Percentiles rank a stretch among this genome's conserved stretches.
These are phyloP conservation scores for Pseudopipra pipra DNA, from an alignment of 2,113 vertebrate genomes.

Conservation along the genomic window DNA sequence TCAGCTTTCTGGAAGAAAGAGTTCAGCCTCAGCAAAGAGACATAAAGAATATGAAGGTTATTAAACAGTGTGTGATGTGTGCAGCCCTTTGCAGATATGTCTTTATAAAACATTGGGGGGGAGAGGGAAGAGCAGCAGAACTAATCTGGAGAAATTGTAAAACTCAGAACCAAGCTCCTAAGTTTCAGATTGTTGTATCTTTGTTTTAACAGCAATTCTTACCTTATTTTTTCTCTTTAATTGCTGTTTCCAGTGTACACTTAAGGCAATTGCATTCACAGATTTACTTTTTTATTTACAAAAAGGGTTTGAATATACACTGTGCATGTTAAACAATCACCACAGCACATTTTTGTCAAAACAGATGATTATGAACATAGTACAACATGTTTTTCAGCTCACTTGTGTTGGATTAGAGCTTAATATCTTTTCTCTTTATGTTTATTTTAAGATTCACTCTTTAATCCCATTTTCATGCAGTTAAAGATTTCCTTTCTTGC, in stretches of 20 bases:
- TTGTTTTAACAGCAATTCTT: neutral
- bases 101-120: neutral
- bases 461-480: slow-evolving; percentile 18
- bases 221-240: neutral
- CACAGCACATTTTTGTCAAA: neutral
- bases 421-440: neutral
- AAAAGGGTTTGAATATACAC: neutral
- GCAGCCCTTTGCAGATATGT: neutral
- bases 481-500: neutral
- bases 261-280: neutral
- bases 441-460: slow-evolving; percentile 25
- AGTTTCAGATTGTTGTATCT: neutral
- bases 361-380: neutral
- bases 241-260: neutral
- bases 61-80: neutral
- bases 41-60: neutral
- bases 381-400: neutral
- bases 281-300: neutral
- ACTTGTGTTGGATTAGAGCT: slow-evolving; percentile 17
- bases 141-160: neutral
- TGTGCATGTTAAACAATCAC: neutral
- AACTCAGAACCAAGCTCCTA: neutral
- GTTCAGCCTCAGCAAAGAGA: neutral
- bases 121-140: neutral
- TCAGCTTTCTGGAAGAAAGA: neutral